Evolutionary conservation across 2,113 vertebrate genomes (phyloP).

Genomic region (Malurus elegans): DNA sequence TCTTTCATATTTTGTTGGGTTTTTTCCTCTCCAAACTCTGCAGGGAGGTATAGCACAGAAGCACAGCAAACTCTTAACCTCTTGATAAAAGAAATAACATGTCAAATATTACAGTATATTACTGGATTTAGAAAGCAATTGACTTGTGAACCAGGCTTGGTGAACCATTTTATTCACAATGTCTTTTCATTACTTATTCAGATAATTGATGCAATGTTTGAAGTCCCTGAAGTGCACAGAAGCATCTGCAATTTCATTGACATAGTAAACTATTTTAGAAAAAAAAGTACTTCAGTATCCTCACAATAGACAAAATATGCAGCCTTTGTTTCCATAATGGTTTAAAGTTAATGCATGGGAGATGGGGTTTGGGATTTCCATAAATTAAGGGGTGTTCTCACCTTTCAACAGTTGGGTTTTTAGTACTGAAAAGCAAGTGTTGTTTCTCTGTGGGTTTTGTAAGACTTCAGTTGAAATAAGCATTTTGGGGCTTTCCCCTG

Average conservation of each 20-base stretch:
- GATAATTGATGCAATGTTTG: constrained; percentile 60
- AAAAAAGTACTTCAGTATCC: not conserved
- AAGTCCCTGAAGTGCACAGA: constrained; percentile 43
- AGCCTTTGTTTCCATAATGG: not conserved
- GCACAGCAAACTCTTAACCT: constrained; percentile 3
- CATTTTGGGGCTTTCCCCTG: not conserved
- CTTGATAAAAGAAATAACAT: not conserved
- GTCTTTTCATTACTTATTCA: constrained; percentile 64
- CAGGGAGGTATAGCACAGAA: not conserved
- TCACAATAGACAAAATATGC: not conserved
- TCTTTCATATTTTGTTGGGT: not conserved
- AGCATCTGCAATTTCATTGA: constrained; percentile 50
- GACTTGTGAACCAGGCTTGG: constrained; percentile 52
- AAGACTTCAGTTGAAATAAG: not conserved
- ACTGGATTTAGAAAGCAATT: constrained; percentile 31
- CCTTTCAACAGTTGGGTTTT: constrained; percentile 48
- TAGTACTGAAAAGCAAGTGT: not conserved
- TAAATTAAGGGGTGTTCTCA: not conserved
- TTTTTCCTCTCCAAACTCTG: constrained; percentile 3
- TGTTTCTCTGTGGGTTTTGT: not conserved
- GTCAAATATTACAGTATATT: constrained; percentile 28
- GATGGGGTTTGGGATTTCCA: constrained; percentile 19
- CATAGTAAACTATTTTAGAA: constrained; percentile 28
- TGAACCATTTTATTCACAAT: constrained; percentile 50
- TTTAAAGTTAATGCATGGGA: not conserved